phyloP scores from a whole-genome alignment of 2,888 invertebrate species.

The Terebella lapidaria region DNA sequence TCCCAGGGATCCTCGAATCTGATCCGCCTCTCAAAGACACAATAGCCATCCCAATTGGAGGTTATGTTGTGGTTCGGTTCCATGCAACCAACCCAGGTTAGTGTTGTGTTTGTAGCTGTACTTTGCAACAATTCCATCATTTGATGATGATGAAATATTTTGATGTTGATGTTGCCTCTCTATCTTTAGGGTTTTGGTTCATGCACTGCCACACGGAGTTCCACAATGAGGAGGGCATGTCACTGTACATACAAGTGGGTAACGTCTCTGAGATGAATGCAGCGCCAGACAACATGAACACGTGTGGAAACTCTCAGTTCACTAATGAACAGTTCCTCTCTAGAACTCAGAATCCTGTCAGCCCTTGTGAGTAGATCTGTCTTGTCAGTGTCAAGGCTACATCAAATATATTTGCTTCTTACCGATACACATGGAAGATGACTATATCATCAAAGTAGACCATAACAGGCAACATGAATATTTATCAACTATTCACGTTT shows the following conservation, averaged over 20 bases:
- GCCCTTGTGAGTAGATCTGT: no score
- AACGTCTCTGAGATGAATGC: slow-evolving; percentile 11
- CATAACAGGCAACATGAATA: no score
- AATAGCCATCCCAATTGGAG: slow-evolving; percentile 43
- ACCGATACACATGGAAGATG: no score
- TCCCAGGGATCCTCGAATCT: slow-evolving; percentile 9
- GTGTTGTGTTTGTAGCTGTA: not conserved
- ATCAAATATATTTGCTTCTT: no score
- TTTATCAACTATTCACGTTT: no score
- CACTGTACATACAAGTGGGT: slow-evolving; percentile 57
- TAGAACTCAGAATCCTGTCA: no score
- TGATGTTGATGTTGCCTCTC: not conserved
- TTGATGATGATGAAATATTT: not conserved
- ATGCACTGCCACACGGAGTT: slow-evolving; percentile 40
- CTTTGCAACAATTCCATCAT: not conserved
- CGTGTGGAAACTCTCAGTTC: slow-evolving; percentile 14
- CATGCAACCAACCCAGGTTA: slow-evolving; percentile 12
- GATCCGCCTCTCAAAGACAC: slow-evolving; percentile 40
- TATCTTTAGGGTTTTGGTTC: slow-evolving; percentile 36
- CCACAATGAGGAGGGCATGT: slow-evolving; percentile 45
- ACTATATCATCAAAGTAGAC: no score
- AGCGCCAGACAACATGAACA: slow-evolving; percentile 20
- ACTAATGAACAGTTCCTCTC: no score
- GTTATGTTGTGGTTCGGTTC: slow-evolving; percentile 31
- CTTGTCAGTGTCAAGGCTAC: no score